These are phyloP conservation scores for Plutella xylostella DNA, from an alignment of 2,888 invertebrate species.

Conservation along the genomic window DNA sequence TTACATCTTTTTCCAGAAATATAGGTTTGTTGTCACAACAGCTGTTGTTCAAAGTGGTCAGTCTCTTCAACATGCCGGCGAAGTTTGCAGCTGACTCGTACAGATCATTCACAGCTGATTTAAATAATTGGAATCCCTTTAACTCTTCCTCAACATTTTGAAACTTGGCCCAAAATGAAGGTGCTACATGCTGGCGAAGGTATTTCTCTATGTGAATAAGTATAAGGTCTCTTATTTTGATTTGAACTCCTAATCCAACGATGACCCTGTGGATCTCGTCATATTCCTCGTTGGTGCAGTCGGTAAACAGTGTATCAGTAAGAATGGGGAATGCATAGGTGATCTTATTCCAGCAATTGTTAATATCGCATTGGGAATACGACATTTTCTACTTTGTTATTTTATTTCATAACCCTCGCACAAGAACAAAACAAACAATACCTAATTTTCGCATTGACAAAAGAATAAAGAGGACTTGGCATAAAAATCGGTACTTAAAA, in stretches of 20 bases:
- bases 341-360: slow-evolving; percentile 55
- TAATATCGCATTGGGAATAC: slow-evolving; percentile 38
- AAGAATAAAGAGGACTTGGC: too few species aligned
- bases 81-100: slow-evolving; percentile 69
- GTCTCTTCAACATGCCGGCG: slow-evolving; percentile 61
- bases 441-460: too few species aligned
- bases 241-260: slow-evolving; percentile 41
- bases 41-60: slow-evolving; percentile 63
- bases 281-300: slow-evolving; percentile 45
- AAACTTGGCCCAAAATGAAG: slow-evolving; percentile 77
- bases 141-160: slow-evolving; percentile 58
- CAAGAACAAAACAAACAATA: too few species aligned
- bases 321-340: slow-evolving; percentile 58
- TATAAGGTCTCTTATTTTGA: slow-evolving; percentile 51
- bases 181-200: slow-evolving; percentile 70
- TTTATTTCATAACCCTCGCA: too few species aligned
- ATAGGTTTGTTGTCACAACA: slow-evolving; percentile 54
- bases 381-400: slow-evolving; percentile 28
- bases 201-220: slow-evolving; percentile 67
- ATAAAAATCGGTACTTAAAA: too few species aligned
- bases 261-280: slow-evolving; percentile 54
- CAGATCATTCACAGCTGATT: slow-evolving; percentile 74
- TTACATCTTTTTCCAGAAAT: slow-evolving; percentile 65
- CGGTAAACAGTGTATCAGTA: slow-evolving; percentile 43
- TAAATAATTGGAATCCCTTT: slow-evolving; percentile 74